Base-by-base conservation (phyloP, 2,113 vertebrate genomes). In the Gopherus evgoodei region DNA sequence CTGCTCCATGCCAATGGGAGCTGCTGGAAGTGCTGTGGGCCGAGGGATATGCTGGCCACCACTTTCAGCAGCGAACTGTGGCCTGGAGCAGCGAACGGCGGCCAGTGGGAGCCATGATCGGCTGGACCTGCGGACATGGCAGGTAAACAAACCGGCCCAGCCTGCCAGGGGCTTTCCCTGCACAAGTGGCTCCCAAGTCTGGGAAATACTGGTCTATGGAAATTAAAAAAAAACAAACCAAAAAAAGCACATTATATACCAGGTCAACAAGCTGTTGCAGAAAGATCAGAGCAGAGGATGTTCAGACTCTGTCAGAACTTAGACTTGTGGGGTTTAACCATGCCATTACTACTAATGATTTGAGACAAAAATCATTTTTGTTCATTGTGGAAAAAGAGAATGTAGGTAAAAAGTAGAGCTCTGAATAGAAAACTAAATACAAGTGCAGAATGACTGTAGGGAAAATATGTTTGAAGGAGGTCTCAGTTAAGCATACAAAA, bases 391-490 rank as follows among this genome's bases (percentile, higher is more conserved):
- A 31, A 31, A 62, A 62, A 62, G 27, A 62, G 57, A 62, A 13
- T 62, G 11, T 14, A 31, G 57, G 5, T 62, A 62, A 62, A 62
- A 62, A 29, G 27, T 62, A 62, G 12, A 31, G 12, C 25, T 62
- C 27, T 62, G 29, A 62, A 62, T 31, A 62, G 57, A 62, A 29
- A 62, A 72, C 17, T 38, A 38, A 21, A 19, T 72, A 38, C 5
- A 50, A 4, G 12, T 80, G n/a, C 91, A 88, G 8, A 25, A 52
- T 81, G 50, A n/a, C 35, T 53, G 31, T n/a, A 89, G 38, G 52
- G 12, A 57, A 69, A n/a, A 69, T n/a, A 53, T 65, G 38, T 91
- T 53, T 94, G 75, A 84, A 42, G 56, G 81, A 88, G 42, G 52
- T 4, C 72, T 11, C 81, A 38, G 10, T 80, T 88, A 52, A 87